Evolutionary conservation across 2,797 vertebrate species (phyloP).

Genomic region (Ibycter americanus): DNA sequence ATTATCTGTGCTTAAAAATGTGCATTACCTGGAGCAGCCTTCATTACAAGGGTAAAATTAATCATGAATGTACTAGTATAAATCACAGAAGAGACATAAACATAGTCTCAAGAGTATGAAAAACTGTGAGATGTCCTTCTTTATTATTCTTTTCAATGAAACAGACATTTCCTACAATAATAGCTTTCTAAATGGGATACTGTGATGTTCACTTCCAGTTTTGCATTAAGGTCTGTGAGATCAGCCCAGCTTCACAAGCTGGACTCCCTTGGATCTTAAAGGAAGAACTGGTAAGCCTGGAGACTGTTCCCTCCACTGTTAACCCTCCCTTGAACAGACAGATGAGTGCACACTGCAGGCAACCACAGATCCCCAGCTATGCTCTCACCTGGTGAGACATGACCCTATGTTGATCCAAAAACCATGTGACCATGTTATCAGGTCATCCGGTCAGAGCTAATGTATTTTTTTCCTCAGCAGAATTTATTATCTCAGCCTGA

Average conservation of each 20-base stretch:
- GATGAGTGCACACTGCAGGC: not conserved
- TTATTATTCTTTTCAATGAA: not conserved
- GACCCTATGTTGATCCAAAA: not conserved
- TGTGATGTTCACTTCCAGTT: not conserved
- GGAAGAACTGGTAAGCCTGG: not conserved
- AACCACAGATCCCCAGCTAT: not conserved
- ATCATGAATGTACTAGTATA: not conserved
- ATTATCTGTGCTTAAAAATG: not conserved
- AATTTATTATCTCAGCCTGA: not conserved
- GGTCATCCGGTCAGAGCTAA: not conserved
- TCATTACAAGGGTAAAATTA: not conserved
- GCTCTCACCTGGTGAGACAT: not conserved
- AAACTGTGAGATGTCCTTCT: not conserved
- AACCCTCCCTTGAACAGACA: not conserved
- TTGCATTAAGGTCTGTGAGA: not conserved
- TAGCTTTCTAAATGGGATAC: not conserved
- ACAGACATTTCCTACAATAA: not conserved
- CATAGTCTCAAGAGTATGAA: not conserved
- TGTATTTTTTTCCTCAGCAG: not conserved
- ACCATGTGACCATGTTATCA: fast-evolving
- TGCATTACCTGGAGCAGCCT: not conserved
- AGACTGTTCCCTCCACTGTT: not conserved
- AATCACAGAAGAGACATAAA: not conserved
- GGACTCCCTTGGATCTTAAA: not conserved
- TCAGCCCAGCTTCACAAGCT: not conserved